Conservation (phyloP, 2,113 vertebrate species). For the Etheostoma cragini region DNA sequence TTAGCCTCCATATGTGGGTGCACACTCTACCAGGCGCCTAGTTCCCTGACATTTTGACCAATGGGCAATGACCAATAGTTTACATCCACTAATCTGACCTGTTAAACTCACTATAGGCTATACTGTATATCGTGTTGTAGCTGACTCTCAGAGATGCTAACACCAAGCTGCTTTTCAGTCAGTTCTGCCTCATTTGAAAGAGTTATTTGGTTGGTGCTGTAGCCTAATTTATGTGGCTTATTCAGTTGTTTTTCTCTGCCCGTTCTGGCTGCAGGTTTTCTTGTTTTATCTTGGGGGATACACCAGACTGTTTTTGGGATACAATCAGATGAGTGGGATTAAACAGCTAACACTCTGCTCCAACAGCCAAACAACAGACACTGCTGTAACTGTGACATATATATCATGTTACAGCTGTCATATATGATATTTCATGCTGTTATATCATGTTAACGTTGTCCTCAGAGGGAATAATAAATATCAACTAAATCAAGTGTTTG, state of each 20-base stretch:
- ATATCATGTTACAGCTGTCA: too few species aligned
- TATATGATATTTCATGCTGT: too few species aligned
- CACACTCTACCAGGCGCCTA: too few species aligned
- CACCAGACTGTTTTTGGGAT: slow-evolving; percentile 10
- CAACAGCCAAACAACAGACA: not conserved
- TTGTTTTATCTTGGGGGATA: slow-evolving; percentile 5
- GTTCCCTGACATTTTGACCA: not conserved
- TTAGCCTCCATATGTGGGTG: too few species aligned
- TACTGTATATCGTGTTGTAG: not conserved
- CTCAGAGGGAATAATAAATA: not conserved
- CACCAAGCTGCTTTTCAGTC: not conserved
- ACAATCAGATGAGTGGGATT: not conserved
- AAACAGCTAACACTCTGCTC: not conserved
- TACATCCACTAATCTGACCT: not conserved
- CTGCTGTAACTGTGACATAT: not conserved
- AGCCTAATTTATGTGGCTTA: not conserved
- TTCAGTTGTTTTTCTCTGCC: not conserved
- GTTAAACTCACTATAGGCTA: not conserved
- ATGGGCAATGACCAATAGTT: not conserved
- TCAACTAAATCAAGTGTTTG: slow-evolving; percentile 25
- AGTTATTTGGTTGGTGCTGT: not conserved
- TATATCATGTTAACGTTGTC: not conserved
- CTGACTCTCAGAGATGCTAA: not conserved
- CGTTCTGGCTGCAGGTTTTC: not conserved
- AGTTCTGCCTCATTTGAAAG: not conserved